Conservation (phyloP, 2,797 vertebrate species). For the Emydoidea blandingii region DNA sequence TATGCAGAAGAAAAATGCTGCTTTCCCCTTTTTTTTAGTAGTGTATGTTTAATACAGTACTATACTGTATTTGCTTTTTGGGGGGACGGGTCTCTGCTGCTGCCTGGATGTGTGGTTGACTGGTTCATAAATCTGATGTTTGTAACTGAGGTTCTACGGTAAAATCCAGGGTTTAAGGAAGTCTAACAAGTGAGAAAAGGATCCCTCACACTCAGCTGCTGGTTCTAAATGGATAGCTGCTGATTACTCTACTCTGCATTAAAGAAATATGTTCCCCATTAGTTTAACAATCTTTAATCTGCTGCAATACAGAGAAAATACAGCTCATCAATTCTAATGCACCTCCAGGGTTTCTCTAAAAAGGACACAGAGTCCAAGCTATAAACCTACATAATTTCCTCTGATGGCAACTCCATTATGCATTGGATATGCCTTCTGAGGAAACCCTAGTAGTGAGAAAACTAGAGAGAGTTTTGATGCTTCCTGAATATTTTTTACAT, state of each 20-base stretch:
- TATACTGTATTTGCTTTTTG: too few relatives aligned
- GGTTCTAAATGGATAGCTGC: background rate
- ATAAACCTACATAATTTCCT: background rate
- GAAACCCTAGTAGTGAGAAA: background rate
- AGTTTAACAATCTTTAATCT: background rate
- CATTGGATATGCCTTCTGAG: background rate
- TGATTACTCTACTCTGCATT: conserved; percentile 22
- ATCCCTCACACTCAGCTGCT: background rate
- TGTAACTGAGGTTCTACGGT: too few relatives aligned
- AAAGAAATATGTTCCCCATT: background rate
- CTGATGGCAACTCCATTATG: background rate
- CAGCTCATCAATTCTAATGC: background rate
- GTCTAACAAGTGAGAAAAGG: background rate
- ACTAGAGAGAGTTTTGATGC: too few relatives aligned
- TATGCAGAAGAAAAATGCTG: too few relatives aligned
- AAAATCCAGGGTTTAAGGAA: too few relatives aligned
- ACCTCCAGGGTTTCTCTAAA: background rate
- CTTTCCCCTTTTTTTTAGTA: too few relatives aligned
- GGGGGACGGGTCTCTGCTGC: too few relatives aligned
- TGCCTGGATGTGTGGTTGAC: too few relatives aligned
- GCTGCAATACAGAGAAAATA: background rate
- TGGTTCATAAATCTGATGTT: too few relatives aligned
- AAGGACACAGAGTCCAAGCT: background rate
- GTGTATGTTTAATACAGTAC: too few relatives aligned
- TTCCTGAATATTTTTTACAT: background rate